phyloP scores from a whole-genome alignment of 2,888 invertebrate genomes.

The Notodonta dromedarius region DNA sequence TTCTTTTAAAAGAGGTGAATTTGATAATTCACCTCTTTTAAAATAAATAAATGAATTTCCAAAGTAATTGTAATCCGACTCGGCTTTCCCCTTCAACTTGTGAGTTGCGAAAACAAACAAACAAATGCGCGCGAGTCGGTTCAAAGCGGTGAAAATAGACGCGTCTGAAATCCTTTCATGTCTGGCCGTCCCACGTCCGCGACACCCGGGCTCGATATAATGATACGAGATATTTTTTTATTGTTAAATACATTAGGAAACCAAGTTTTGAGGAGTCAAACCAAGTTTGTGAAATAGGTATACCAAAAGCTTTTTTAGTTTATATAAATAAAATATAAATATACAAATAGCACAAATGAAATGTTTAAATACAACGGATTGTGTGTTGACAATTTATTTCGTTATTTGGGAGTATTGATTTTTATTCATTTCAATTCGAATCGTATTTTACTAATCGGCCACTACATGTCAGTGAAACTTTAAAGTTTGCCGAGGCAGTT shows the following conservation, averaged over 20 bases:
- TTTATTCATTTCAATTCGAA: neutral
- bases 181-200: conserved; percentile 59
- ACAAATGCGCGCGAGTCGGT: conserved; percentile 56
- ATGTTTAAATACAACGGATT: too few relatives aligned
- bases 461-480: neutral
- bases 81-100: conserved; percentile 57
- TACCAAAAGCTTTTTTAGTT: too few relatives aligned
- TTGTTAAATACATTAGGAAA: conserved; percentile 27
- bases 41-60: conserved; percentile 11
- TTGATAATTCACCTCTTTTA: too few relatives aligned
- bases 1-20: too few relatives aligned
- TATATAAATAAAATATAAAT: too few relatives aligned
- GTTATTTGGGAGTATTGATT: too few relatives aligned
- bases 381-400: too few relatives aligned
- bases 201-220: conserved; percentile 48
- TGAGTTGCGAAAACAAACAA: conserved; percentile 80
- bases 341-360: too few relatives aligned
- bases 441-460: neutral
- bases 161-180: conserved; percentile 78
- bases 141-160: conserved; percentile 81
- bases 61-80: conserved; percentile 38
- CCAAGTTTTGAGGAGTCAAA: too few relatives aligned
- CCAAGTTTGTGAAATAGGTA: too few relatives aligned
- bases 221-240: conserved; percentile 36
- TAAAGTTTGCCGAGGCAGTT: neutral